phyloP scores from a whole-genome alignment of 1,140 invertebrate genomes.

The Sitophilus oryzae region DNA sequence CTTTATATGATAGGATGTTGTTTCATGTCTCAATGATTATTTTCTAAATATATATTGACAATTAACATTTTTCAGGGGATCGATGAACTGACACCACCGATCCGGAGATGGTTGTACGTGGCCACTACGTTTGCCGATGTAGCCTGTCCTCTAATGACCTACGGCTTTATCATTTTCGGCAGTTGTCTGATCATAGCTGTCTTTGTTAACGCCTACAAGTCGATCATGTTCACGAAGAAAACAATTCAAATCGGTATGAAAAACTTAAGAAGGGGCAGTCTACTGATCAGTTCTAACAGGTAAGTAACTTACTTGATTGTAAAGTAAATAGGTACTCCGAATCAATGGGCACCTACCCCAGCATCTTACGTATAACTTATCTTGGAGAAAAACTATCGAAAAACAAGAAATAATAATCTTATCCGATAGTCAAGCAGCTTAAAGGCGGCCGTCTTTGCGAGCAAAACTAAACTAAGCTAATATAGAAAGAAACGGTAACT shows the following conservation, averaged over 20 bases:
- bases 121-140: conserved; percentile 68
- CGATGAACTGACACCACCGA: conserved; percentile 68
- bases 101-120: conserved; percentile 69
- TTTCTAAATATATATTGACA: no score
- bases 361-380: no score
- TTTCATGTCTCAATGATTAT: no score
- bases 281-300: conserved; percentile 23
- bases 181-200: conserved; percentile 55
- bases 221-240: conserved; percentile 65
- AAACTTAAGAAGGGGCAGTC: conserved; percentile 49
- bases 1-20: no score
- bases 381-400: not conserved
- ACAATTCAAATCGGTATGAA: conserved; percentile 68
- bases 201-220: conserved; percentile 68
- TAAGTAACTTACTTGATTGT: not conserved
- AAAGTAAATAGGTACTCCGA: not conserved
- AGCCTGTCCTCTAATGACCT: conserved; percentile 61
- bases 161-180: conserved; percentile 65
- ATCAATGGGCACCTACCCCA: no score
- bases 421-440: no score
- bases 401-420: no score
- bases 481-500: no score
- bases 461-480: no score
- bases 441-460: no score
- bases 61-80: conserved; percentile 61